Conservation (phyloP, 2,797 vertebrate genomes). For the Cossypha niveicapilla region DNA sequence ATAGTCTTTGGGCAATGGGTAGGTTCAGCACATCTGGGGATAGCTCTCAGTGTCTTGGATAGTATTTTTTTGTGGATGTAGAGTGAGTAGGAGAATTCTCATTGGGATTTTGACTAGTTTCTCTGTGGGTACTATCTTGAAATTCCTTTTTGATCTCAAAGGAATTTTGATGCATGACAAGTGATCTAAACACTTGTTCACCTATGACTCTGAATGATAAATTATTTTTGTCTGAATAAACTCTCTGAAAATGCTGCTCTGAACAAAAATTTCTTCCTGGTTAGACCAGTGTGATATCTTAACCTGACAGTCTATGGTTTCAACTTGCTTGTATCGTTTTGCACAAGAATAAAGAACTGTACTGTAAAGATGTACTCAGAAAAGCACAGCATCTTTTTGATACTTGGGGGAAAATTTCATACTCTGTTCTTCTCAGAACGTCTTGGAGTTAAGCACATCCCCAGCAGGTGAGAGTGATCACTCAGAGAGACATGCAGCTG, state of each 20-base stretch:
- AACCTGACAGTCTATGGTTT: not conserved
- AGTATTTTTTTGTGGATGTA: not conserved
- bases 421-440: not conserved
- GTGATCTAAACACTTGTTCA: not conserved
- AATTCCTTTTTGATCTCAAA: not conserved
- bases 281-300: not conserved
- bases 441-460: not conserved
- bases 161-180: not conserved
- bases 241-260: not conserved
- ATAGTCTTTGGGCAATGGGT: rapidly evolving
- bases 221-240: not conserved
- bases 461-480: not conserved
- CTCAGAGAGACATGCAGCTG: not conserved
- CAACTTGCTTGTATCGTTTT: not conserved
- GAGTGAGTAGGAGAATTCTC: not conserved
- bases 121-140: not conserved
- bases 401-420: not conserved
- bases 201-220: not conserved
- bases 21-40: not conserved
- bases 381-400: not conserved
- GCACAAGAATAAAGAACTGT: not conserved
- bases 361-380: not conserved
- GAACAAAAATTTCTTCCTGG: not conserved
- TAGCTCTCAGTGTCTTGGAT: not conserved
- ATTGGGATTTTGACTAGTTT: not conserved